phyloP scores from a whole-genome alignment of 2,113 vertebrate genomes.

The Eulacestoma nigropectus region DNA sequence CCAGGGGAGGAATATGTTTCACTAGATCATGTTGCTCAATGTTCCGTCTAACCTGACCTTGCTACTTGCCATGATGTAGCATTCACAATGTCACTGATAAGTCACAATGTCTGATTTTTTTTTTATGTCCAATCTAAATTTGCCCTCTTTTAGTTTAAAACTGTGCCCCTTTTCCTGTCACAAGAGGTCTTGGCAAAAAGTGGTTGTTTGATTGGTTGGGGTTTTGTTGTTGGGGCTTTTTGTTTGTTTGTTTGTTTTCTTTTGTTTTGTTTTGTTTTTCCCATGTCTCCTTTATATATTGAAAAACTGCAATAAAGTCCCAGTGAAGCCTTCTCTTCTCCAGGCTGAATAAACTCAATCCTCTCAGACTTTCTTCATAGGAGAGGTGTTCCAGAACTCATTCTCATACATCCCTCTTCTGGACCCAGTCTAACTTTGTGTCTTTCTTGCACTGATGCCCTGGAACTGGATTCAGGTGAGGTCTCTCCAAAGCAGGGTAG shows the following conservation, averaged over 20 bases:
- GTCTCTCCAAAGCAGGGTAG: not conserved
- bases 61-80: not conserved
- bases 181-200: not conserved
- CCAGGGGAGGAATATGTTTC: not conserved
- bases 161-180: not conserved
- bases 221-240: not conserved
- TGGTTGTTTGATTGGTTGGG: not conserved
- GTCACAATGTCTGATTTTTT: not conserved
- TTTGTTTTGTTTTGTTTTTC: not conserved
- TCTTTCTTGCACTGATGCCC: not conserved
- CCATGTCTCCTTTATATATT: not conserved
- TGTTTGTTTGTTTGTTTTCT: not conserved
- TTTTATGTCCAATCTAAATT: not conserved
- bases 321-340: not conserved
- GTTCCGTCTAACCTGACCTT: not conserved
- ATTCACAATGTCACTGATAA: not conserved
- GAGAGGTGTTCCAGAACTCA: not conserved
- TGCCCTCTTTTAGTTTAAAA: not conserved
- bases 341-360: not conserved
- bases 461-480: not conserved
- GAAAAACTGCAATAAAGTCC: not conserved
- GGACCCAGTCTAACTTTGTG: accelerated
- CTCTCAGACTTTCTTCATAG: not conserved
- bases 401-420: not conserved
- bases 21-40: not conserved